A percentile compares a stretch with the other conserved stretches of the same genome.
These are phyloP conservation scores for Lordiphosa clarofinis DNA, from an alignment of 1,140 invertebrate genomes.

Conservation along the genomic window DNA sequence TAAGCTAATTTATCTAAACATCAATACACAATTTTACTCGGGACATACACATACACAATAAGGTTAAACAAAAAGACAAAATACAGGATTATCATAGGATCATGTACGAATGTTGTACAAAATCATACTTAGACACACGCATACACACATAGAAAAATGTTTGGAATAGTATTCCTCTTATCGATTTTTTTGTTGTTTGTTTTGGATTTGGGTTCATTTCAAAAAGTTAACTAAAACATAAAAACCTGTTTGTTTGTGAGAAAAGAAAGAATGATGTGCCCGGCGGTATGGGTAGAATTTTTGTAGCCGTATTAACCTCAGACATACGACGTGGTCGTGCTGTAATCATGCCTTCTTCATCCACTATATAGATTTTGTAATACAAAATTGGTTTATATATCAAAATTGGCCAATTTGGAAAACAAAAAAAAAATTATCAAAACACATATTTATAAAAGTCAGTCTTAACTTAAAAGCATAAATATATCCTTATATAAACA, in stretches of 20 bases:
- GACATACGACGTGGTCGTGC: constrained; percentile 94
- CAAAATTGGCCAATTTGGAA: constrained; percentile 58
- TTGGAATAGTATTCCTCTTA: neutral
- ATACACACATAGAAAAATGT: constrained; percentile 15
- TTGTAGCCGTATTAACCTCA: constrained; percentile 90
- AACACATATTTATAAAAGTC: constrained; percentile 33
- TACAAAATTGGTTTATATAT: constrained; percentile 65
- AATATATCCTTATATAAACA: neutral
- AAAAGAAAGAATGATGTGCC: constrained; percentile 98
- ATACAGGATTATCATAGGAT: constrained; percentile 33
- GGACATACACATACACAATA: constrained; percentile 29
- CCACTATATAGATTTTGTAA: constrained; percentile 76
- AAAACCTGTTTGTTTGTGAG: constrained; percentile 93
- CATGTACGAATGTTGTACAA: constrained; percentile 20
- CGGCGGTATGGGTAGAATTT: constrained; percentile 96
- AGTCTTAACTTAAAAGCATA: constrained; percentile 12
- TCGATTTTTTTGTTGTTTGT: neutral
- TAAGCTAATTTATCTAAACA: constrained; percentile 30
- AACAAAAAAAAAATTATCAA: constrained; percentile 57
- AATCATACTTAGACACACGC: constrained; percentile 19
- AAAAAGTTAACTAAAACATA: constrained; percentile 56
- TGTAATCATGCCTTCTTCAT: constrained; percentile 84
- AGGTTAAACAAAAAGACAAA: constrained; percentile 45
- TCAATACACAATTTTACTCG: constrained; percentile 14
- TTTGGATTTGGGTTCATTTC: constrained; percentile 1